Evolutionary conservation across 1,140 invertebrate genomes (phyloP).

Genomic region (Uloborus diversus): DNA sequence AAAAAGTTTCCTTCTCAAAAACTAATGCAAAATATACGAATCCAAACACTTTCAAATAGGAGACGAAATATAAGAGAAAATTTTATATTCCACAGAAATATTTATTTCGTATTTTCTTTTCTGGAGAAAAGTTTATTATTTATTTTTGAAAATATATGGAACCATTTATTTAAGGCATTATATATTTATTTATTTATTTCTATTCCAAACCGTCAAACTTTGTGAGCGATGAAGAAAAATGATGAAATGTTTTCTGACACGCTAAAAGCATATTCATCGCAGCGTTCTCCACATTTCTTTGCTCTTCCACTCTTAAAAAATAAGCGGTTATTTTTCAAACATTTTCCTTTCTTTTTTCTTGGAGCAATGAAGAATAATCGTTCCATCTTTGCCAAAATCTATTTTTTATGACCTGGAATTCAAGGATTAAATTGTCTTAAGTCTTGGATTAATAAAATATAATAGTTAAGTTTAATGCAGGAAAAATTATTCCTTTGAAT

Average conservation of each 20-base stretch:
- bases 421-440: not conserved
- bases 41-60: not conserved
- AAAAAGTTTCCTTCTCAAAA: not conserved
- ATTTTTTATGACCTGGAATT: not conserved
- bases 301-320: not conserved
- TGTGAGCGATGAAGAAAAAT: constrained; percentile 51
- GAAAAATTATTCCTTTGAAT: not conserved
- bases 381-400: constrained; percentile 30
- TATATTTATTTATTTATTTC: constrained; percentile 54
- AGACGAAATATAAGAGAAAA: not conserved
- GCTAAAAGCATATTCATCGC: constrained; percentile 53
- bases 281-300: not conserved
- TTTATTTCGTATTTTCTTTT: not conserved
- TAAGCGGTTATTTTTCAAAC: not conserved
- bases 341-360: constrained; percentile 7
- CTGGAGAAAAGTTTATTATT: too few species aligned
- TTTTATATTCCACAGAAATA: not conserved
- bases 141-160: constrained; percentile 3
- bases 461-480: not conserved
- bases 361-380: constrained; percentile 50
- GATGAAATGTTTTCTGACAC: constrained; percentile 51
- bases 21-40: not conserved
- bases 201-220: constrained; percentile 45
- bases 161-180: constrained; percentile 54
- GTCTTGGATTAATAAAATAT: not conserved